Percentiles rank a stretch among this genome's conserved stretches.
Conservation (phyloP, 2,888 invertebrate species). For the Noctua janthina region DNA sequence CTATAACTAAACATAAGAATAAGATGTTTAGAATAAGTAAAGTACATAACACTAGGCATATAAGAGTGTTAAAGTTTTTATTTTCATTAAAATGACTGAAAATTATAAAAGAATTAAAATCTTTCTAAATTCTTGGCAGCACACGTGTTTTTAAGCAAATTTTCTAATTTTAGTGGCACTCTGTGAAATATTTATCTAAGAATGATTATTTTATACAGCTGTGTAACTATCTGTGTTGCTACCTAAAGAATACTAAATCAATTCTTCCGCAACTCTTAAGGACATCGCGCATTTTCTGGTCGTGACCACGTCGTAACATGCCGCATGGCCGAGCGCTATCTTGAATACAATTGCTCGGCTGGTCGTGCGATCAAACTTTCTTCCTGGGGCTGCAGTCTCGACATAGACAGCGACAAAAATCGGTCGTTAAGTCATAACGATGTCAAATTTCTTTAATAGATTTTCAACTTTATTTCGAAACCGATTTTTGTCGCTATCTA, state of each 20-base stretch:
- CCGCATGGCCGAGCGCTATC: background rate
- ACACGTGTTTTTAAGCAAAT: slow-evolving; percentile 10
- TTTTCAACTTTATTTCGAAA: no score
- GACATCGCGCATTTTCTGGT: no score
- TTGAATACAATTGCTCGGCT: background rate
- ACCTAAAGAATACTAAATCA: background rate
- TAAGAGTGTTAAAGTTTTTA: background rate
- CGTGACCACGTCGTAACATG: no score
- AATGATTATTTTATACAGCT: background rate
- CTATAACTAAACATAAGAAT: background rate
- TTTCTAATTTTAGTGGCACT: background rate
- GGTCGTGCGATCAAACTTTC: no score
- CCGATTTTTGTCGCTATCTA: no score
- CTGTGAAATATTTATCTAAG: background rate
- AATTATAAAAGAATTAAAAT: background rate
- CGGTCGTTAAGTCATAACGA: no score
- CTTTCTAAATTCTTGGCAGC: slow-evolving; percentile 3
- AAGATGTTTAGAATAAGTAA: background rate
- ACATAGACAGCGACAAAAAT: no score
- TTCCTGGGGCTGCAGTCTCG: no score
- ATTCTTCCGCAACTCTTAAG: no score
- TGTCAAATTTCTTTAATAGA: no score
- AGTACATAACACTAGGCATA: background rate
- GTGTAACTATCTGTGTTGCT: background rate
- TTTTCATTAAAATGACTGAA: background rate